Conservation (phyloP, 2,888 invertebrate genomes). For the Suillia variegata region DNA sequence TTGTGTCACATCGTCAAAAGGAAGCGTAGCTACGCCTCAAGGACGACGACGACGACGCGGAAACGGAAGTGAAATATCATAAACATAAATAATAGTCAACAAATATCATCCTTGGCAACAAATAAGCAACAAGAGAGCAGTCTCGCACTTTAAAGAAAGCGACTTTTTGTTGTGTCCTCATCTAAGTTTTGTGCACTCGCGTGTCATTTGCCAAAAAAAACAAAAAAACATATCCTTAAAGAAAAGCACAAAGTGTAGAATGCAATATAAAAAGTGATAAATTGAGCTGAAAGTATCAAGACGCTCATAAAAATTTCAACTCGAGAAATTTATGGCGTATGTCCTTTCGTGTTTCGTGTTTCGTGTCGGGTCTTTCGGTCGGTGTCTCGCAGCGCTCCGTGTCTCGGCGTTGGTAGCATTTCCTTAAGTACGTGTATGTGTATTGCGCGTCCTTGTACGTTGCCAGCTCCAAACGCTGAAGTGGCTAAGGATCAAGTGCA, state of each 20-base stretch:
- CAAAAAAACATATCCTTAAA: slow-evolving; percentile 25
- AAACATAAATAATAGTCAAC: slow-evolving; percentile 35
- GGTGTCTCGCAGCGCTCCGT: background rate
- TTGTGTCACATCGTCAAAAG: background rate
- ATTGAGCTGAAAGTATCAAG: slow-evolving; percentile 40
- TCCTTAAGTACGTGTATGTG: background rate
- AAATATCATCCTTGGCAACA: slow-evolving; percentile 27
- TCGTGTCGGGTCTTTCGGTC: background rate
- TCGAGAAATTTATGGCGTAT: slow-evolving; percentile 30
- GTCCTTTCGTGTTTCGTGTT: slow-evolving; percentile 21
- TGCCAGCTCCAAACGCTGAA: slow-evolving; percentile 1
- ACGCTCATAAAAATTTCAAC: slow-evolving; percentile 42
- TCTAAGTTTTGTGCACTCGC: too few species aligned
- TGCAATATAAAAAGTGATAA: slow-evolving; percentile 36
- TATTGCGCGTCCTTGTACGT: slow-evolving; percentile 4
- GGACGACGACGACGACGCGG: too few species aligned
- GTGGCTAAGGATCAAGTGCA: slow-evolving; percentile 18
- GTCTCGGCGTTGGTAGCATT: background rate
- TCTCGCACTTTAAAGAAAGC: background rate
- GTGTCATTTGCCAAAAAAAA: too few species aligned
- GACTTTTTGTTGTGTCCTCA: too few species aligned
- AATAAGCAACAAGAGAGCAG: slow-evolving; percentile 13
- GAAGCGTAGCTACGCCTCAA: too few species aligned
- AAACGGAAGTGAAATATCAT: slow-evolving; percentile 25
- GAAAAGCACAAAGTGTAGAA: slow-evolving; percentile 13